Conservation (phyloP, 2,797 vertebrate species). For the Darevskia mixta region DNA sequence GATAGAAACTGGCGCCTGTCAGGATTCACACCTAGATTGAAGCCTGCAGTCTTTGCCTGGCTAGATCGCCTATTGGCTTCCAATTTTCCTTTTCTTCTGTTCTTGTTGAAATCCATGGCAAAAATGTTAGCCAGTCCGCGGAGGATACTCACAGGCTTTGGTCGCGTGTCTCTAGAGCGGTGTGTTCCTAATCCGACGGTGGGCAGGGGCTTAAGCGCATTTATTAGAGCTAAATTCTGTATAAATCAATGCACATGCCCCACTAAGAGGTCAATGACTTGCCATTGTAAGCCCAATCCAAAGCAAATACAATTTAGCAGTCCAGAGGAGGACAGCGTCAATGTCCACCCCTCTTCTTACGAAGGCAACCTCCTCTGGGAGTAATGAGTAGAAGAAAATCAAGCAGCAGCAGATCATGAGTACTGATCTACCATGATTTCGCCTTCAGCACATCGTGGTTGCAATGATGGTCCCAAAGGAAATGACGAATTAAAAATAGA, state of each 20-base stretch:
- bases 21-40: too few relatives aligned
- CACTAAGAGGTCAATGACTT: background rate
- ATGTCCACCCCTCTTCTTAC: too few relatives aligned
- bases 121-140: background rate
- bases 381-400: background rate
- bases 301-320: background rate
- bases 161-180: background rate
- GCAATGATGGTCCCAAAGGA: background rate
- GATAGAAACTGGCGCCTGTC: background rate
- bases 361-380: fast-evolving
- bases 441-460: background rate
- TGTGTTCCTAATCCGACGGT: background rate
- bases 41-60: too few relatives aligned
- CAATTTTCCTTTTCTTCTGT: background rate
- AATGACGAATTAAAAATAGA: background rate
- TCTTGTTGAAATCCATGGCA: background rate
- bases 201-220: background rate
- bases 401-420: background rate
- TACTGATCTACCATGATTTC: too few relatives aligned
- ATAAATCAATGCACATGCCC: background rate
- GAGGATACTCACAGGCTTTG: background rate
- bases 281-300: too few relatives aligned
- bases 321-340: background rate
- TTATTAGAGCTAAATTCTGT: background rate
- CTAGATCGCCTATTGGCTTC: background rate